Evolutionary conservation across 2,888 invertebrate genomes (phyloP).

Genomic region (Oithona nana): DNA sequence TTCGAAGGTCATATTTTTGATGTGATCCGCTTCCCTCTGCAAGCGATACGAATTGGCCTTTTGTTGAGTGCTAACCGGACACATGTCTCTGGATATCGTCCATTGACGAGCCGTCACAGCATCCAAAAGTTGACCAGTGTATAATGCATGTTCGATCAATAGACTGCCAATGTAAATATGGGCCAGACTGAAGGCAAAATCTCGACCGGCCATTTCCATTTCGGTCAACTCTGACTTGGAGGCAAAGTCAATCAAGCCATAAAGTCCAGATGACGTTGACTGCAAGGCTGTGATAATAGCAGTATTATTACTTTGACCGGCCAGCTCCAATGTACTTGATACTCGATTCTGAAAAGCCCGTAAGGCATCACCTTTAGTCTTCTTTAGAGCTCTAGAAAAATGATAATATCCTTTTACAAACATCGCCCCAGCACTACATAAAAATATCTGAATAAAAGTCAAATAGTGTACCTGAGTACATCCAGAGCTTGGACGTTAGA

Average conservation of each 20-base stretch:
- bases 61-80: not conserved
- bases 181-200: slow-evolving; percentile 32
- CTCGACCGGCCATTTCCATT: slow-evolving; percentile 30
- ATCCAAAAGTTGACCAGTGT: not conserved
- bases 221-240: slow-evolving; percentile 21
- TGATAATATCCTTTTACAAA: too few species aligned
- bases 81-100: not conserved
- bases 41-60: not conserved
- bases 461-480: too few species aligned
- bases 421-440: too few species aligned
- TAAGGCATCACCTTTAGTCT: slow-evolving; percentile 30
- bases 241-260: slow-evolving; percentile 21
- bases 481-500: slow-evolving; percentile 37
- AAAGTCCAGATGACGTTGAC: slow-evolving; percentile 22
- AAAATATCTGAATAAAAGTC: too few species aligned
- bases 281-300: slow-evolving; percentile 19
- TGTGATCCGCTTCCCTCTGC: not conserved
- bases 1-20: not conserved
- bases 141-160: not conserved
- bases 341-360: slow-evolving; percentile 23
- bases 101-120: not conserved
- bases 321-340: slow-evolving; percentile 12
- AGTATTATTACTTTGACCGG: slow-evolving; percentile 7
- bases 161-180: slow-evolving; percentile 23
- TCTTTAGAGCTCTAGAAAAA: slow-evolving; percentile 33